phyloP scores from a whole-genome alignment of 2,888 invertebrate species.

The Polymixis flavicincta region DNA sequence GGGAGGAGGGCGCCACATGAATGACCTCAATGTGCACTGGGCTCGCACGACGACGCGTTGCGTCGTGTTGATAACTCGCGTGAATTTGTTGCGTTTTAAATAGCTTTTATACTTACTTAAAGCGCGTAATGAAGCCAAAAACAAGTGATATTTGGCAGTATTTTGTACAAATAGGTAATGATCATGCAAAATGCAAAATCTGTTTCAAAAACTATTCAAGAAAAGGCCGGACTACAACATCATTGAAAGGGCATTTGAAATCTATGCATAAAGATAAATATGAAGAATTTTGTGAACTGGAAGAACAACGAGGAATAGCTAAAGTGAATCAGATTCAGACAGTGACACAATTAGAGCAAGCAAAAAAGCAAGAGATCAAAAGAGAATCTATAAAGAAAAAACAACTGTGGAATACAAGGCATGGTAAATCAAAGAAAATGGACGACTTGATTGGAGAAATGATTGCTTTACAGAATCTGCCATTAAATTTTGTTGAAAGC shows the following conservation, averaged over 20 bases:
- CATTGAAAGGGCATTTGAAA: slow-evolving; percentile 53
- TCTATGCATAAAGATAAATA: slow-evolving; percentile 46
- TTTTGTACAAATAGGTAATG: slow-evolving; percentile 49
- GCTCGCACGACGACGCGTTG: background rate
- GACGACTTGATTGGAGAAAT: slow-evolving; percentile 65
- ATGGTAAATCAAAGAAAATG: slow-evolving; percentile 41
- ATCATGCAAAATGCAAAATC: slow-evolving; percentile 59
- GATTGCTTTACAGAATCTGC: slow-evolving; percentile 67
- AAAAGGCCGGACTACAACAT: slow-evolving; percentile 52
- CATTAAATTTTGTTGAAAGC: slow-evolving; percentile 66
- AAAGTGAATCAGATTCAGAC: slow-evolving; percentile 5
- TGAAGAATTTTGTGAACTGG: slow-evolving; percentile 21
- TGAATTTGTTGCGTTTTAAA: slow-evolving; percentile 1
- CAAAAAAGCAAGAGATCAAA: background rate
- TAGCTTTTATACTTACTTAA: background rate
- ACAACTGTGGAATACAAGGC: background rate
- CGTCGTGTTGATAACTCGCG: background rate
- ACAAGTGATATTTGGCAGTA: slow-evolving; percentile 58
- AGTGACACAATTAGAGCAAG: background rate
- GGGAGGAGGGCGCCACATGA: background rate
- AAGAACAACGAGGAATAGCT: slow-evolving; percentile 7
- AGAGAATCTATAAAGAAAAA: background rate
- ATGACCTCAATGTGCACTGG: slow-evolving; percentile 9
- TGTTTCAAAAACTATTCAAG: slow-evolving; percentile 64
- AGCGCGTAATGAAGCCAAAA: slow-evolving; percentile 25